A percentile compares a stretch with the other conserved stretches of the same genome.
These are phyloP conservation scores for Cyrtodaria siliqua DNA, from an alignment of 2,888 invertebrate genomes.

Conservation along the genomic window DNA sequence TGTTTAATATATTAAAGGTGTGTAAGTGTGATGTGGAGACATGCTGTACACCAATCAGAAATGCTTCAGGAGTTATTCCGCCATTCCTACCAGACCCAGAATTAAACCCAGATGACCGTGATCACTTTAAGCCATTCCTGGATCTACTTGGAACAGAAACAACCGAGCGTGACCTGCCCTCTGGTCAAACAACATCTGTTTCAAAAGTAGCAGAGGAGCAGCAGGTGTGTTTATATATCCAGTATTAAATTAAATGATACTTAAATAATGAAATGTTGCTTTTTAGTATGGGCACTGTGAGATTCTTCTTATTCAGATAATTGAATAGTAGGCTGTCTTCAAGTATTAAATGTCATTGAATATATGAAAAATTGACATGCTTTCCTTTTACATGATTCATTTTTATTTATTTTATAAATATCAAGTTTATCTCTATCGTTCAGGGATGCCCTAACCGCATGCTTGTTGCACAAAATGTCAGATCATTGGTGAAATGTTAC, in stretches of 20 bases:
- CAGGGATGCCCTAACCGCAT: constrained; percentile 23
- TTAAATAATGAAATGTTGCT: too few relatives aligned
- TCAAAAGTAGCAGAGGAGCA: constrained; percentile 42
- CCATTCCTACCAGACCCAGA: constrained; percentile 50
- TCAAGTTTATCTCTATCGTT: too few relatives aligned
- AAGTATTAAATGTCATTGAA: background rate
- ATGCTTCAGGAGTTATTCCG: constrained; percentile 11
- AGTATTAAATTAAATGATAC: background rate
- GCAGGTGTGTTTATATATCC: constrained; percentile 44
- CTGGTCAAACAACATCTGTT: constrained; percentile 3
- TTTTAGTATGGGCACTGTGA: too few relatives aligned
- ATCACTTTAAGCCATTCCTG: constrained; percentile 39
- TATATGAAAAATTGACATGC: background rate
- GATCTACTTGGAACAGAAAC: too few relatives aligned
- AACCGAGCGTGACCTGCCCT: constrained; percentile 35
- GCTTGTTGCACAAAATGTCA: constrained; percentile 43
- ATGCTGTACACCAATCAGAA: constrained; percentile 31
- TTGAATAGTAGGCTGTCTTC: too few relatives aligned
- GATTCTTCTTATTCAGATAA: too few relatives aligned
- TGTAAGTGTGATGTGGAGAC: constrained; percentile 32
- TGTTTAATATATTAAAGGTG: constrained; percentile 34
- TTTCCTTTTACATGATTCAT: background rate
- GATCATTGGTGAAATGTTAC: constrained; percentile 19
- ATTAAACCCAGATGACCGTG: constrained; percentile 9
- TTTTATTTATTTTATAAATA: too few relatives aligned